Conservation (phyloP, 2,797 vertebrate species). For the Petrocephalus sullivani region DNA sequence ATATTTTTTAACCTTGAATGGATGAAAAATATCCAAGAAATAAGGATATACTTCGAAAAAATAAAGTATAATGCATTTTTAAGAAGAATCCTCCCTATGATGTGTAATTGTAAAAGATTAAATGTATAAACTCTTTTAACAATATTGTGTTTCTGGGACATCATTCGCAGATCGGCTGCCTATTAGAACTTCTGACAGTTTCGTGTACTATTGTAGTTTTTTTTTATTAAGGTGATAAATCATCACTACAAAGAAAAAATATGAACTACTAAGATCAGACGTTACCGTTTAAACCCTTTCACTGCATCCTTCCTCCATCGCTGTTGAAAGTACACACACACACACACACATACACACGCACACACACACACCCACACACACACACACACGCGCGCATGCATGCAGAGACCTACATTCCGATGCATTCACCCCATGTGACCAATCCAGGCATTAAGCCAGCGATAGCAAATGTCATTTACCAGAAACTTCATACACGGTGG, state of each 20-base stretch:
- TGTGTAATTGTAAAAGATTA: neutral
- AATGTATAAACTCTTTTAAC: neutral
- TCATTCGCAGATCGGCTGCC: neutral
- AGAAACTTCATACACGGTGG: conserved; percentile 58
- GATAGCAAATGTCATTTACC: conserved; percentile 73
- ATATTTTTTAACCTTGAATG: neutral
- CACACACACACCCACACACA: conserved; percentile 36
- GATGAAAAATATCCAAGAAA: neutral
- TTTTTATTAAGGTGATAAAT: neutral
- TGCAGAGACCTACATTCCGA: conserved; percentile 35
- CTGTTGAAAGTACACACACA: conserved; percentile 19
- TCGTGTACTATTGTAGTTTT: neutral
- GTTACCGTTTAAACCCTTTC: neutral
- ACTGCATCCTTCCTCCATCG: neutral
- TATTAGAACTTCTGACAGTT: neutral
- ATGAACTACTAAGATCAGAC: neutral
- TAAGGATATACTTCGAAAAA: neutral
- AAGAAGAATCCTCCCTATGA: neutral
- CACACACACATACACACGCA: conserved; percentile 27
- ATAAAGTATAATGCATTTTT: neutral
- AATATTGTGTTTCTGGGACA: neutral
- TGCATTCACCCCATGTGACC: conserved; percentile 72
- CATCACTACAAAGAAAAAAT: neutral
- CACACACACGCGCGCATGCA: conserved; percentile 30
- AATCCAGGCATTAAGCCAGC: conserved; percentile 69